These are phyloP conservation scores for Pogonophryne albipinna DNA, from an alignment of 2,797 vertebrate species.

Conservation along the genomic window DNA sequence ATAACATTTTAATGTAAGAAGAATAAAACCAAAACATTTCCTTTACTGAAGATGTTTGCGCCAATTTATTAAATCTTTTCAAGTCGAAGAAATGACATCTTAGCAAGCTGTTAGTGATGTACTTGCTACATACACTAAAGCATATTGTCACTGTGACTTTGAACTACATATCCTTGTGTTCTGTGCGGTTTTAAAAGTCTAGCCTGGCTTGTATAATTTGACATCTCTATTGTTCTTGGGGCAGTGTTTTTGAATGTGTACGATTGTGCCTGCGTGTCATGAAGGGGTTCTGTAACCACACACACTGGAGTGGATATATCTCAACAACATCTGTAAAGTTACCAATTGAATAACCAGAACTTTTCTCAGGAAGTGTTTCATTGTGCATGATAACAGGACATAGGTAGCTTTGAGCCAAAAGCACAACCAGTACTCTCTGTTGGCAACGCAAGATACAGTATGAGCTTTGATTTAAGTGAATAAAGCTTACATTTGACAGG, in stretches of 20 bases:
- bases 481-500: slow-evolving; percentile 64
- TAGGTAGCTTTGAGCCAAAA: slow-evolving; percentile 45
- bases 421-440: slow-evolving; percentile 10
- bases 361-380: neutral
- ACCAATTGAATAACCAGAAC: neutral
- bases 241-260: neutral
- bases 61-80: neutral
- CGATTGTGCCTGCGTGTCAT: neutral
- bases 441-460: slow-evolving; percentile 59
- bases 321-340: slow-evolving; percentile 5
- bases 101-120: neutral
- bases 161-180: neutral
- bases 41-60: neutral
- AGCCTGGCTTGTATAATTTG: neutral
- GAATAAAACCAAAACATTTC: neutral
- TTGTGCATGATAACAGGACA: slow-evolving; percentile 13
- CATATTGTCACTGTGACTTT: neutral
- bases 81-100: neutral
- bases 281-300: neutral
- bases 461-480: slow-evolving; percentile 69
- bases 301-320: neutral
- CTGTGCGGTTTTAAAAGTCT: neutral
- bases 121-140: neutral
- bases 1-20: neutral
- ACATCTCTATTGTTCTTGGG: neutral